A percentile compares a stretch with the other conserved stretches of the same genome.
Conservation (phyloP, 1,140 invertebrate genomes). For the Adelges cooleyi region DNA sequence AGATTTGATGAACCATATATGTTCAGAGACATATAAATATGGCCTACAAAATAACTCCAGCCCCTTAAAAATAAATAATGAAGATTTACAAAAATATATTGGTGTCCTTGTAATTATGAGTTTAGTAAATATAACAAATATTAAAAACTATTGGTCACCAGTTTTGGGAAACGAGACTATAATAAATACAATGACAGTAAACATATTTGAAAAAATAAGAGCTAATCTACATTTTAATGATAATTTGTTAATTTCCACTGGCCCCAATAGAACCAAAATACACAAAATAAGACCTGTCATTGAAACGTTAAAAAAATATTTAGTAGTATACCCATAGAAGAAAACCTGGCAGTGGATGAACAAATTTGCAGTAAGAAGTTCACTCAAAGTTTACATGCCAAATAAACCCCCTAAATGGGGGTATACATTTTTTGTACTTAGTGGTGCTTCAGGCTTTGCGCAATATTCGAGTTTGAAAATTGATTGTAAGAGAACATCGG, state of each 20-base stretch:
- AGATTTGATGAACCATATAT: neutral
- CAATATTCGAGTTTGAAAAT: no score
- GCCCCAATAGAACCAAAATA: neutral
- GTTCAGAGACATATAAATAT: neutral
- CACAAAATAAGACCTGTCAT: neutral
- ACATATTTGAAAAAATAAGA: neutral
- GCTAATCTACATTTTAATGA: neutral
- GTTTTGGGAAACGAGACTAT: neutral
- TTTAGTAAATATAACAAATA: neutral
- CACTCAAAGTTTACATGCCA: neutral
- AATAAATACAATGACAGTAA: neutral
- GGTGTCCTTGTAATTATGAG: neutral
- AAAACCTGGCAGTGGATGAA: neutral
- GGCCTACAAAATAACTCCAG: neutral
- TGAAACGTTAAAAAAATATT: neutral
- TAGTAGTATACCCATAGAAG: neutral
- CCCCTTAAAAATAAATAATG: neutral
- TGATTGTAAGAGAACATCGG: no score
- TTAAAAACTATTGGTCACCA: neutral
- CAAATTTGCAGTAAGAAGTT: neutral
- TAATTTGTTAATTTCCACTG: neutral
- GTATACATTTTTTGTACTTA: neutral
- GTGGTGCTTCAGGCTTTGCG: slow-evolving; percentile 1
- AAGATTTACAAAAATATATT: neutral
- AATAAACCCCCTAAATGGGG: neutral